A percentile compares a stretch with the other conserved stretches of the same genome.
Conservation (phyloP, 2,113 vertebrate species). For the Morone chrysops region DNA sequence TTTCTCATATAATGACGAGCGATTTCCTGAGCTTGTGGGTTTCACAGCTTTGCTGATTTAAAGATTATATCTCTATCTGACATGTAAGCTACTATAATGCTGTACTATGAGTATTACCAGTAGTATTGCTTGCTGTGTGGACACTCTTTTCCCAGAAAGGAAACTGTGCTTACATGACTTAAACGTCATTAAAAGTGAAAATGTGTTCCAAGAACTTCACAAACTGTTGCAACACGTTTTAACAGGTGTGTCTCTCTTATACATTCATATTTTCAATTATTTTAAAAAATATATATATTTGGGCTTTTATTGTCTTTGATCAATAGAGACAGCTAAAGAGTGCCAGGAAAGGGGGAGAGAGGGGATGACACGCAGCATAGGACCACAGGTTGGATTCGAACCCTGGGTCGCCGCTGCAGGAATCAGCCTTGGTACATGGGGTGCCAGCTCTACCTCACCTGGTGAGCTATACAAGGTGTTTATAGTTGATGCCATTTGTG, state of each 20-base stretch:
- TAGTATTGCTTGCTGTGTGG: neutral
- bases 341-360: too few species aligned
- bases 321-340: too few species aligned
- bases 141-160: neutral
- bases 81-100: neutral
- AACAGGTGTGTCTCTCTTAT: neutral
- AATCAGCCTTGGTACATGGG: too few species aligned
- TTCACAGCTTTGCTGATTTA: conserved; percentile 53
- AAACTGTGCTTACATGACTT: neutral
- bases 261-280: too few species aligned
- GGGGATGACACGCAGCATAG: too few species aligned
- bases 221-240: neutral
- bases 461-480: neutral
- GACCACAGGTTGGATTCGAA: too few species aligned
- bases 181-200: neutral
- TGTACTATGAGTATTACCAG: neutral
- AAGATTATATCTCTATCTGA: conserved; percentile 6
- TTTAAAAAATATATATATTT: too few species aligned
- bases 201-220: neutral
- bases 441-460: too few species aligned
- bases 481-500: neutral
- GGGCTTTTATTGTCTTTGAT: too few species aligned
- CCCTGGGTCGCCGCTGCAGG: too few species aligned
- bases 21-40: conserved; percentile 70
- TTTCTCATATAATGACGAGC: neutral